Percentiles rank a stretch among this genome's conserved stretches.
phyloP scores from a whole-genome alignment of 2,888 invertebrate species.

The Hoplodrina blanda region DNA sequence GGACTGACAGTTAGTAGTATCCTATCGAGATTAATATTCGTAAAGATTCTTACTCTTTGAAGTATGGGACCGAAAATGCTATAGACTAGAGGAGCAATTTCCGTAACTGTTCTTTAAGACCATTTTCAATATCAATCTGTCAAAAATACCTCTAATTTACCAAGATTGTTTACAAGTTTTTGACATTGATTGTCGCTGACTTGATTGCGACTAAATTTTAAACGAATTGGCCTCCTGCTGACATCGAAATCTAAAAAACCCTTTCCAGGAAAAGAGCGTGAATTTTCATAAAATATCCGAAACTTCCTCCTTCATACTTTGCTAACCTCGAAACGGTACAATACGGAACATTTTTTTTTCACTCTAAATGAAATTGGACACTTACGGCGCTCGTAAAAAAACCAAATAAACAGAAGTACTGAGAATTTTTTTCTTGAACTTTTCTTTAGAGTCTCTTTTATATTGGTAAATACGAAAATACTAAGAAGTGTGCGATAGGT shows the following conservation, averaged over 20 bases:
- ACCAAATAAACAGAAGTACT: slow-evolving; percentile 54
- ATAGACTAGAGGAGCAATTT: background rate
- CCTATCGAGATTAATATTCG: background rate
- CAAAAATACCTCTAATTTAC: no score
- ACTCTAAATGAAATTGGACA: slow-evolving; percentile 58
- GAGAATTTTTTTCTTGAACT: slow-evolving; percentile 43
- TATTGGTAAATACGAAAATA: slow-evolving; percentile 37
- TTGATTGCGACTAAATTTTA: no score
- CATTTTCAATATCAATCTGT: no score
- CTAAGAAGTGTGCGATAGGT: slow-evolving; percentile 27
- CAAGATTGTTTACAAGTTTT: no score
- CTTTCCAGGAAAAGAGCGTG: background rate
- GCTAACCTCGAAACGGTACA: slow-evolving; percentile 32
- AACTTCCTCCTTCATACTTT: slow-evolving; percentile 32
- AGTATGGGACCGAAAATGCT: no score
- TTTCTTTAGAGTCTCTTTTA: slow-evolving; percentile 39
- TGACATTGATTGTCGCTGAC: no score
- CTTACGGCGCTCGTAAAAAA: slow-evolving; percentile 56
- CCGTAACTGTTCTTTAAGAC: no score
- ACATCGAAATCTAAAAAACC: background rate
- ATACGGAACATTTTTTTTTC: slow-evolving; percentile 44
- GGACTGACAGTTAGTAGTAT: background rate
- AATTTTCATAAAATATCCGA: slow-evolving; percentile 36
- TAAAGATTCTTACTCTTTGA: background rate
- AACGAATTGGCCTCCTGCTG: no score